Evolutionary conservation across 1,140 invertebrate species (phyloP).

Genomic region (Ganaspis sp.): DNA sequence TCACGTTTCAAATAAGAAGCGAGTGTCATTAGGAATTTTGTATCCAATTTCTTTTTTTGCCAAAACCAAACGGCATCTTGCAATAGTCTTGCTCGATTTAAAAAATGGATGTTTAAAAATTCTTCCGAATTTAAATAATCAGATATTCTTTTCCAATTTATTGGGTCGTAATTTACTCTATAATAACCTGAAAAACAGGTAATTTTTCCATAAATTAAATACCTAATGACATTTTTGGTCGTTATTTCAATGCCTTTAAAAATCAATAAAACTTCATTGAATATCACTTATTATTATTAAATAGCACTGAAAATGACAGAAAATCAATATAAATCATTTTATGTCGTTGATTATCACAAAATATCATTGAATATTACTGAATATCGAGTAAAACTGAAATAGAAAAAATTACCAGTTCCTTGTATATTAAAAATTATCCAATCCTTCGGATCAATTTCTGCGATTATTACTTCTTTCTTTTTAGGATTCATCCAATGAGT

Average conservation of each 20-base stretch:
- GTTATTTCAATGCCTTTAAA: too few relatives aligned
- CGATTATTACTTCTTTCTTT: constrained; percentile 60
- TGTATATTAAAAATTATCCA: constrained; percentile 53
- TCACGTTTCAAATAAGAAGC: background rate
- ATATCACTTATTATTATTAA: background rate
- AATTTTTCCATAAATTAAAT: too few relatives aligned
- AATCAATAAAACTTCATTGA: too few relatives aligned
- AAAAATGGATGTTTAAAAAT: background rate
- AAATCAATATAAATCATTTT: too few relatives aligned
- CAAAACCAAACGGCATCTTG: background rate
- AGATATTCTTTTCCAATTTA: background rate
- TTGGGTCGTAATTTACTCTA: background rate
- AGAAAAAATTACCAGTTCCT: background rate
- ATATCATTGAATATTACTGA: too few relatives aligned
- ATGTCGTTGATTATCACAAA: too few relatives aligned
- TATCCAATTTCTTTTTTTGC: background rate
- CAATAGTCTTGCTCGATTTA: background rate
- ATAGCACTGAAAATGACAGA: background rate
- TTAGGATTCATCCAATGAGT: constrained; percentile 66
- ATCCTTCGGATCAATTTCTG: constrained; percentile 67
- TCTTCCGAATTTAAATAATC: constrained; percentile 1
- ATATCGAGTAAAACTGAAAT: too few relatives aligned
- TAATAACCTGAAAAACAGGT: background rate
- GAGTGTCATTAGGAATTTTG: background rate
- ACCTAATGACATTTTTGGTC: too few relatives aligned